phyloP scores from a whole-genome alignment of 2,113 vertebrate genomes.

The Albula glossodonta region DNA sequence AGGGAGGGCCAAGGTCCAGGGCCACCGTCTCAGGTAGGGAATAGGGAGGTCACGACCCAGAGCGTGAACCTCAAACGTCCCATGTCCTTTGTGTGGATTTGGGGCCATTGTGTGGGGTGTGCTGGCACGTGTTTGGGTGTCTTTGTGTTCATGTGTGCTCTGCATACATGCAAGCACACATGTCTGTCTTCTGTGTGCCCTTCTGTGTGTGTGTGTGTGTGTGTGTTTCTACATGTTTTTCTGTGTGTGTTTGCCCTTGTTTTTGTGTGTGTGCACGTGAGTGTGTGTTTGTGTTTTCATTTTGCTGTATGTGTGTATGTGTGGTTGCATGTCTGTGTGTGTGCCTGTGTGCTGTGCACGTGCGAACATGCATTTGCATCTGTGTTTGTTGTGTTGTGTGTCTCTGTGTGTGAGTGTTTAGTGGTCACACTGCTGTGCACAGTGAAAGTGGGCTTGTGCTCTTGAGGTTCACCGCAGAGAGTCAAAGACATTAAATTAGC shows the following conservation, averaged over 20 bases:
- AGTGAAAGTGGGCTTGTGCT: neutral
- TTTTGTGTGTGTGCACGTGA: too few relatives aligned
- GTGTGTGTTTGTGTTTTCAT: too few relatives aligned
- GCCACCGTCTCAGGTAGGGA: neutral
- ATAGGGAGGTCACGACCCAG: neutral
- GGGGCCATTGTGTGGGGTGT: too few relatives aligned
- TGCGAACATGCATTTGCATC: too few relatives aligned
- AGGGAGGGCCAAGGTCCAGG: slow-evolving; percentile 26
- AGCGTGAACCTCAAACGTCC: neutral
- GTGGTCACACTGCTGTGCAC: neutral
- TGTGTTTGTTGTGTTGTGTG: too few relatives aligned
- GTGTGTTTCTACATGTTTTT: too few relatives aligned
- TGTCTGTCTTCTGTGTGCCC: too few relatives aligned
- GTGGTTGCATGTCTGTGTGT: neutral
- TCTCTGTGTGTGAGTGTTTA: neutral
- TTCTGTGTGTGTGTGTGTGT: neutral
- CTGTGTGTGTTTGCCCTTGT: neutral
- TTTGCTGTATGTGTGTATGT: neutral
- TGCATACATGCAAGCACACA: neutral
- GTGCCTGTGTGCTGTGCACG: neutral
- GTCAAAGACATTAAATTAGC: slow-evolving; percentile 46
- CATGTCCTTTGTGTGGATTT: neutral
- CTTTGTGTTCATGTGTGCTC: neutral
- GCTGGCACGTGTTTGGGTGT: too few relatives aligned
- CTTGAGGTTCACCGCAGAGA: slow-evolving; percentile 23